Base-by-base conservation (phyloP, 2,888 invertebrate species). In the Macrosiphum euphorbiae region DNA sequence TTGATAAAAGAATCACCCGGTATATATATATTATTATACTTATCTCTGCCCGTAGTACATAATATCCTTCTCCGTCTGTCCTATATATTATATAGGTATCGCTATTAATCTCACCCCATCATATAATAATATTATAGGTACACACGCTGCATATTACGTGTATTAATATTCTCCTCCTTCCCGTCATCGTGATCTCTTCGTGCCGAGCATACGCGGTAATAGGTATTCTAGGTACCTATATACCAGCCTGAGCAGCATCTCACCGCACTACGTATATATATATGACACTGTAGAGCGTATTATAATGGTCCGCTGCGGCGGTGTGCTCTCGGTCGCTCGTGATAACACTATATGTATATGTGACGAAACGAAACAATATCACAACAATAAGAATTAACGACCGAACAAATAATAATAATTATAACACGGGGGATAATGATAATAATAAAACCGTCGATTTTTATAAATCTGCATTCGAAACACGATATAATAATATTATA, bases 381-480 rank as follows among this genome's bases (percentile, higher is more conserved):
- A n/a, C n/a, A n/a, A n/a, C n/a, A 44, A 44, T 44, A 61, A 44
- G 41, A 28, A 78, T 11, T 50, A 35, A 50, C n/a, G 58, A 44
- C 8, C 78, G 78, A 78, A 78, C 78, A 78, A 78, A 78, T 35
- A 78, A 78, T 35, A 78, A 78, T 35, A 4, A 67, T 3, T 67
- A 88, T 1, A 89, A 88, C 3, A 41, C 11, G 44, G 44, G 44
- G 44, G 47, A 47, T 47, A 47, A 47, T 47, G 47, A 90, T 58
- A 89, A 44, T 44, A 61, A 89, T 28, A 55, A 86, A 58, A 92
- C 86, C 26, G 61, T 50, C 24, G 50, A 87, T 61, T 87, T 61
- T 87, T 87, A 50, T 87, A 87, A 87, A 92, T 87, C 50, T 52
- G 50, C 61, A 67, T 86, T 78, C 8, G 87, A 61, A 67, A 87